phyloP scores from a whole-genome alignment of 2,888 invertebrate genomes.

The Thymelicus lineola region DNA sequence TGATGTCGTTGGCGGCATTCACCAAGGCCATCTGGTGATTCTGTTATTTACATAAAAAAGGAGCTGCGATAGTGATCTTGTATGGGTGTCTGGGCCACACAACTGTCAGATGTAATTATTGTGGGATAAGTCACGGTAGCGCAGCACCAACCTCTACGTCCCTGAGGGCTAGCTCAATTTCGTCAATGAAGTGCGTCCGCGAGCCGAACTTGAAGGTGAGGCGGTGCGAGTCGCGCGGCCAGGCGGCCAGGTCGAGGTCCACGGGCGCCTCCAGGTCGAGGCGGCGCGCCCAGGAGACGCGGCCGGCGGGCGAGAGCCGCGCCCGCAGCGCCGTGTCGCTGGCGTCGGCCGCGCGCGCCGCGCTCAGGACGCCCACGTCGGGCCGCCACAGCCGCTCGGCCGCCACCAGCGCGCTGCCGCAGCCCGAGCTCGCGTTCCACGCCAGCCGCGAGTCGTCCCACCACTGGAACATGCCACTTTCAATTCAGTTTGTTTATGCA shows the following conservation, averaged over 20 bases:
- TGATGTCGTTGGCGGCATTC: too few relatives aligned
- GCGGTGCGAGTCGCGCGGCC: conserved; percentile 91
- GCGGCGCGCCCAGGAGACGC: conserved; percentile 74
- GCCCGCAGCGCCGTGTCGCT: conserved; percentile 88
- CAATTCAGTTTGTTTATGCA: too few relatives aligned
- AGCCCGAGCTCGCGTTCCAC: conserved; percentile 89
- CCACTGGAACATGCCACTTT: conserved; percentile 71
- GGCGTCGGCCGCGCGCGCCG: conserved; percentile 84
- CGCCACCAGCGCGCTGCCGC: conserved; percentile 85
- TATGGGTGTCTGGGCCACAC: too few relatives aligned
- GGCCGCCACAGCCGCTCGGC: conserved; percentile 92
- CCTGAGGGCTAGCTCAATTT: conserved; percentile 72
- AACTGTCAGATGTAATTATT: not conserved
- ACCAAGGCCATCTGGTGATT: too few relatives aligned
- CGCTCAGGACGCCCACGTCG: conserved; percentile 89
- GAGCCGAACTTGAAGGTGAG: conserved; percentile 90
- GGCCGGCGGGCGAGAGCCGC: conserved; percentile 87
- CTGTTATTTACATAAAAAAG: too few relatives aligned
- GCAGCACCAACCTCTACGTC: conserved; percentile 54
- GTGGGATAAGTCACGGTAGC: not conserved
- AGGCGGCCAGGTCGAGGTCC: conserved; percentile 81
- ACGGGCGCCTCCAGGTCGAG: conserved; percentile 65
- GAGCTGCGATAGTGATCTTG: too few relatives aligned
- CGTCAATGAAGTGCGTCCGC: conserved; percentile 87
- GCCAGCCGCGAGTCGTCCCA: conserved; percentile 91